Evolutionary conservation across 2,888 invertebrate genomes (phyloP).

Genomic region (Sphaerophoria taeniata): DNA sequence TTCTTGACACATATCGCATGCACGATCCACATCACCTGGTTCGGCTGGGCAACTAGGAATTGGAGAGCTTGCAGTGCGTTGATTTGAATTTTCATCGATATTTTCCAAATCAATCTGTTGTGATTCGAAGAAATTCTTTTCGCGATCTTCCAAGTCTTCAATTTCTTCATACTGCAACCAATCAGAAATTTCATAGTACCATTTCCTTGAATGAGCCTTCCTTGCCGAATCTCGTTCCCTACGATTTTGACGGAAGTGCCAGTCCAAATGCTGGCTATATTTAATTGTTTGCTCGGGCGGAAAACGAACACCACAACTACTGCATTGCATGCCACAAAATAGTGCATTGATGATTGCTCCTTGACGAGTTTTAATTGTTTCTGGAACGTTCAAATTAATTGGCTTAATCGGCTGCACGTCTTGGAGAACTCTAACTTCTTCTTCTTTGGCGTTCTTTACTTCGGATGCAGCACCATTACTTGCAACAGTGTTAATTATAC

Average conservation of each 20-base stretch:
- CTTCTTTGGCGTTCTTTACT: slow-evolving; percentile 36
- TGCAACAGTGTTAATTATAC: slow-evolving; percentile 85
- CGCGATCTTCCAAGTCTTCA: slow-evolving; percentile 94
- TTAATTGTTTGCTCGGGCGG: slow-evolving; percentile 94
- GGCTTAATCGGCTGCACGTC: slow-evolving; percentile 83
- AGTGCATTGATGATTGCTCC: slow-evolving; percentile 87
- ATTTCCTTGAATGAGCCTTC: slow-evolving; percentile 92
- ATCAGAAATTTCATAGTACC: slow-evolving; percentile 95
- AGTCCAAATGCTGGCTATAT: slow-evolving; percentile 98
- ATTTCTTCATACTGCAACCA: slow-evolving; percentile 98
- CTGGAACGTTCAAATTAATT: slow-evolving; percentile 88
- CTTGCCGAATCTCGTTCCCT: slow-evolving; percentile 93
- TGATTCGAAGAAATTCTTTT: slow-evolving; percentile 94
- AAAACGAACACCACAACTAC: slow-evolving; percentile 97
- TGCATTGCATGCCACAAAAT: slow-evolving; percentile 97
- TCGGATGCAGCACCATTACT: slow-evolving; percentile 55
- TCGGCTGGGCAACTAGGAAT: slow-evolving; percentile 89
- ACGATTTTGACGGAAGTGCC: slow-evolving; percentile 98
- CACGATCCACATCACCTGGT: slow-evolving; percentile 86
- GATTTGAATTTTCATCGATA: slow-evolving; percentile 84
- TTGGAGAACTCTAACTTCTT: slow-evolving; percentile 82
- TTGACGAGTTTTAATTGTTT: slow-evolving; percentile 90
- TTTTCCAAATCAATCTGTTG: slow-evolving; percentile 85
- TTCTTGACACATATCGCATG: slow-evolving; percentile 96
- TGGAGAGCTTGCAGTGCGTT: slow-evolving; percentile 84